Evolutionary conservation across 1,140 invertebrate genomes (phyloP).

Genomic region (Heterodera carotae): DNA sequence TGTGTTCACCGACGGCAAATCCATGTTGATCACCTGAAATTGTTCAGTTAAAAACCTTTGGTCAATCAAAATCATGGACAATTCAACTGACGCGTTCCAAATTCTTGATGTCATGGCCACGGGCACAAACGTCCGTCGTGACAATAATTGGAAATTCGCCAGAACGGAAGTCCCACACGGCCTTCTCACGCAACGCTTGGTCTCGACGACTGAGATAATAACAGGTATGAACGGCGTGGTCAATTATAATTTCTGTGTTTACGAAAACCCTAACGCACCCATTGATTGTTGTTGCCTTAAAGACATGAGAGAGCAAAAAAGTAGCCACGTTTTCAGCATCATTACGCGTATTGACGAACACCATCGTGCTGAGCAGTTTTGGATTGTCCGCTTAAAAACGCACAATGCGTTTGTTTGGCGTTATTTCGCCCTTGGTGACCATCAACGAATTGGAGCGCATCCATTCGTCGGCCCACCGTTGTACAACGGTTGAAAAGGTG

Average conservation of each 20-base stretch:
- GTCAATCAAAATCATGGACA: neutral
- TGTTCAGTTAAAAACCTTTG: conserved; percentile 19
- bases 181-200: conserved; percentile 84
- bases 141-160: conserved; percentile 77
- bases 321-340: conserved; percentile 84
- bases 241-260: conserved; percentile 6
- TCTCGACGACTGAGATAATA: conserved; percentile 73
- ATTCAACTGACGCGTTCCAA: conserved; percentile 74
- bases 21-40: conserved; percentile 81
- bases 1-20: conserved; percentile 85
- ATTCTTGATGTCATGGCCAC: conserved; percentile 87
- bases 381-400: neutral
- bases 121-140: conserved; percentile 87
- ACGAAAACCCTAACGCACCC: neutral
- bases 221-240: no score
- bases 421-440: conserved; percentile 39
- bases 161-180: conserved; percentile 76
- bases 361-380: conserved; percentile 73
- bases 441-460: conserved; percentile 63
- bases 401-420: conserved; percentile 75
- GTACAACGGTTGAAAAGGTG: conserved; percentile 69
- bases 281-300: conserved; percentile 38
- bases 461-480: conserved; percentile 66
- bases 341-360: conserved; percentile 88
- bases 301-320: conserved; percentile 69